Evolutionary conservation across 2,797 vertebrate genomes (phyloP).

Genomic region (Pseudocheirus occidentalis): DNA sequence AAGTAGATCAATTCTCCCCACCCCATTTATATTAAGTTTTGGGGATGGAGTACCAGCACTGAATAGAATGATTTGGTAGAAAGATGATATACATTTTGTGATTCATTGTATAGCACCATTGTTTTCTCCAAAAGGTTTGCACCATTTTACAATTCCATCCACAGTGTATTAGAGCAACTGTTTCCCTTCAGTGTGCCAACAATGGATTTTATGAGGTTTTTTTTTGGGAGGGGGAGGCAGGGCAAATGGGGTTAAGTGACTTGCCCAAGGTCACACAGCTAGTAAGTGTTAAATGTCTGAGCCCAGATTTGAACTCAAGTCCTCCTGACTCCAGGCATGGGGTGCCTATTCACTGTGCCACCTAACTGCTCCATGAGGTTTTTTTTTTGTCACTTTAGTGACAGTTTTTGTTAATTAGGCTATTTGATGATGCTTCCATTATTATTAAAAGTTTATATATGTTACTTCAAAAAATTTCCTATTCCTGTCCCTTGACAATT

Average conservation of each 20-base stretch:
- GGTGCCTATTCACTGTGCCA: too few species aligned
- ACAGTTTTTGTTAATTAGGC: neutral
- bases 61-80: neutral
- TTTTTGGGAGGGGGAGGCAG: too few species aligned
- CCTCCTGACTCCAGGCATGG: too few species aligned
- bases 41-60: neutral
- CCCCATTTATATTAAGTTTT: neutral
- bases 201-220: neutral
- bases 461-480: neutral
- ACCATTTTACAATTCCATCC: neutral
- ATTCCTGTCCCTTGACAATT: neutral
- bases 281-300: too few species aligned
- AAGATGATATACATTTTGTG: neutral
- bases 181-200: neutral
- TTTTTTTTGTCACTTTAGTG: neutral
- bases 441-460: too few species aligned
- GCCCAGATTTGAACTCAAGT: too few species aligned
- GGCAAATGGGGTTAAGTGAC: too few species aligned
- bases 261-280: too few species aligned
- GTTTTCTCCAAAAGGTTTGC: neutral
- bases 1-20: neutral
- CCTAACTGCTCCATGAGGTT: too few species aligned
- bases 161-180: neutral
- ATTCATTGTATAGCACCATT: neutral
- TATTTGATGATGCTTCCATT: neutral